Conservation (phyloP, 2,113 vertebrate genomes). For the Oriolus oriolus region DNA sequence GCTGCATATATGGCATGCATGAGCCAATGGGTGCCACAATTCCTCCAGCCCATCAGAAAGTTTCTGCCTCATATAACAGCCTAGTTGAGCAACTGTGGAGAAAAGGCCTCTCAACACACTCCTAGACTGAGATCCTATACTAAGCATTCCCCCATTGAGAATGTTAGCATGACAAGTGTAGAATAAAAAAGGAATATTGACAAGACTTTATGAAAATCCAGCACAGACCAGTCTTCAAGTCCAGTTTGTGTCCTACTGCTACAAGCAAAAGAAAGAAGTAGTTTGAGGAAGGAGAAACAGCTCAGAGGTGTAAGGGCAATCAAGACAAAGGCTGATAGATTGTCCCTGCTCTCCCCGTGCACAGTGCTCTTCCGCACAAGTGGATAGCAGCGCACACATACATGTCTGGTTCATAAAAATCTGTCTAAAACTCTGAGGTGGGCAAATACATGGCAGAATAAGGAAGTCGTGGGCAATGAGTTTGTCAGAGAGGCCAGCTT, state of each 20-base stretch:
- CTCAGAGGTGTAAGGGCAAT: background rate
- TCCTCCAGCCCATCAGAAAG: background rate
- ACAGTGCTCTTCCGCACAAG: background rate
- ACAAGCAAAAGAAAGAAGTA: background rate
- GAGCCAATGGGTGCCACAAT: background rate
- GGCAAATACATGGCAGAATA: background rate
- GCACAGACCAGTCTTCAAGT: background rate
- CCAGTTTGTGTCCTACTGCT: background rate
- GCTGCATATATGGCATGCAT: rapidly evolving
- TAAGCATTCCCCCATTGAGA: rapidly evolving
- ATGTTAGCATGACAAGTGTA: background rate
- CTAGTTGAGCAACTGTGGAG: background rate
- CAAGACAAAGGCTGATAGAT: background rate
- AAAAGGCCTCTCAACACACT: background rate
- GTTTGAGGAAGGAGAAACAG: background rate
- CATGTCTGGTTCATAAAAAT: background rate
- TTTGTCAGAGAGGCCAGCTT: background rate
- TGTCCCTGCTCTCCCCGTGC: background rate
- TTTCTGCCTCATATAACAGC: background rate
- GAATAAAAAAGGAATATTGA: background rate
- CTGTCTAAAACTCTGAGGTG: background rate
- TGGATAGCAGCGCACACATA: background rate
- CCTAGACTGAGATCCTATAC: background rate
- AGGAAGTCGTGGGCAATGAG: background rate
- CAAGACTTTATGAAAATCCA: background rate